Evolutionary conservation across 2,797 vertebrate genomes (phyloP).

Genomic region (Pangasius macronema): DNA sequence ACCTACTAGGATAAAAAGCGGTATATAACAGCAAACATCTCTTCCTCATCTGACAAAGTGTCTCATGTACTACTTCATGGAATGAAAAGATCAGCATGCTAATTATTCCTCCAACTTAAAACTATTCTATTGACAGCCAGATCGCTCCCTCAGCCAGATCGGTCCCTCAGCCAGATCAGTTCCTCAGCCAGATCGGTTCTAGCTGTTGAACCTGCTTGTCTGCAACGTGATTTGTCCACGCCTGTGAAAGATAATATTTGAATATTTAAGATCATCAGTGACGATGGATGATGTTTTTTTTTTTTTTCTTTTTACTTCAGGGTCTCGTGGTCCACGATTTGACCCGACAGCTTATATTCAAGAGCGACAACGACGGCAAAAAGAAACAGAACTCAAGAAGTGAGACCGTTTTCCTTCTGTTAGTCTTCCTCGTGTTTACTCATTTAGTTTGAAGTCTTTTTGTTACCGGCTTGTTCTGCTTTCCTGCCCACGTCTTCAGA

Average conservation of each 20-base stretch:
- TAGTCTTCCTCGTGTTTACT: slow-evolving; percentile 13
- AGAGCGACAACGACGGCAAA: slow-evolving; percentile 81
- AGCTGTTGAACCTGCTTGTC: not conserved
- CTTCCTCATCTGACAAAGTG: no score
- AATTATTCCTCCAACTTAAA: no score
- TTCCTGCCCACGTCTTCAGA: not conserved
- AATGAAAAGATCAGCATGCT: no score
- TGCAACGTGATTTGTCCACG: not conserved
- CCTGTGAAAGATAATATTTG: not conserved
- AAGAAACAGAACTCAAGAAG: slow-evolving; percentile 82
- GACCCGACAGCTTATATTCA: slow-evolving; percentile 90
- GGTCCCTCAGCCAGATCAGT: no score
- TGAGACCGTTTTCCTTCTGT: slow-evolving; percentile 60
- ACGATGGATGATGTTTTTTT: not conserved
- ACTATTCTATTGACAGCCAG: no score
- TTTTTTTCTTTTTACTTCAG: slow-evolving; percentile 63
- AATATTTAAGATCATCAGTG: not conserved
- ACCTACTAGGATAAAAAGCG: no score
- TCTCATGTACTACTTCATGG: no score
- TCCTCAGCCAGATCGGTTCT: not conserved
- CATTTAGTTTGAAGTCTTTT: not conserved
- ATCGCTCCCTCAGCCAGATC: no score
- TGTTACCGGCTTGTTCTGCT: not conserved
- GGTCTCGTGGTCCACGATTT: slow-evolving; percentile 76
- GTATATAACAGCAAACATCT: no score